Evolutionary conservation across 2,797 vertebrate genomes (phyloP), one percentile per base, ranked within the genome.

Genomic region (Pteropus rufus): DNA sequence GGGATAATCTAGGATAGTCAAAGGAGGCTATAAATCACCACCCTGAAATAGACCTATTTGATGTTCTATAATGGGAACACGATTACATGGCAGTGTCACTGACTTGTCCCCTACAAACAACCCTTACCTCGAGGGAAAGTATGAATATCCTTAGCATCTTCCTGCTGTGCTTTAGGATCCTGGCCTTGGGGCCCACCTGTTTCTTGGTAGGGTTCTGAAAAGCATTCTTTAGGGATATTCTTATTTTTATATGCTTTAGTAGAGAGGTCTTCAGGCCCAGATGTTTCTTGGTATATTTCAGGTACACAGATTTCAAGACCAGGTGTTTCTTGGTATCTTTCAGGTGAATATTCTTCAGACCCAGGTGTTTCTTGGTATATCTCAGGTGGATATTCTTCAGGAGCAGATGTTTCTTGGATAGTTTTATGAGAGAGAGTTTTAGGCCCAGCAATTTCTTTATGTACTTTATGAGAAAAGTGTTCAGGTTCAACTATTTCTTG

Each of bases 231-330:
- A 69, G 72, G 67, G 24, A 62, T 24, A 29, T 65, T 46, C 16
- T 56, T 73, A 36, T 85, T 64, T 83, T 87, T 46, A 49, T 9
- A 70, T 34, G 86, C 65, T 64, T 96, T 97, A 41, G 54, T 65
- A 34, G 96, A 97, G 83, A 97, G 96, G 29, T 97, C 96, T 94
- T 97, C 97, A 56, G 94, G 96, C 26, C 56, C 49, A 44, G 70
- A 14, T 77, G n/a, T 69, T 64, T 96, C 86, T 84, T 96, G 77
- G 4, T 10, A n/a, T 49, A 26, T 49, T 52, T 94, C 79, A 94
- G 76, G 52, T n/a, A 60, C 29, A 58, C 12, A 72, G 16, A 86
- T 52, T 84, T 93, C 67, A 58, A 67, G 31, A 2, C 3, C 49
- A 92, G 58, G 1, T 70, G 18, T 62, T 77, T 91, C 89, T 70